Evolutionary conservation across 2,113 vertebrate species (phyloP).

Genomic region (Pionites leucogaster): DNA sequence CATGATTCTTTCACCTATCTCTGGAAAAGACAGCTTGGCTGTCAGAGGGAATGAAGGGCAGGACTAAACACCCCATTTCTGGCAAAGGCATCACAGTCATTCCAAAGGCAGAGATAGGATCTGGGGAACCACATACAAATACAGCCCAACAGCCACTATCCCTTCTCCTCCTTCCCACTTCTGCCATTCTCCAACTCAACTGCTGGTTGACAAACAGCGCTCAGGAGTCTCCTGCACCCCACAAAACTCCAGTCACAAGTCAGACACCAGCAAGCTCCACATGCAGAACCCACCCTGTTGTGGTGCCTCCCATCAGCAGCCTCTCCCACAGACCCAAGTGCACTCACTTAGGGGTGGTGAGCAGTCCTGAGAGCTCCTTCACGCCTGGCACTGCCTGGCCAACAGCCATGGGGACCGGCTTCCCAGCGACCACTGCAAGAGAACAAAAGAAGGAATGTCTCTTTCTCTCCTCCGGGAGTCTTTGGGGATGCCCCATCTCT

Average conservation of each 20-base stretch:
- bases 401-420: slow-evolving; percentile 79
- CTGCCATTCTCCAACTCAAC: rapidly evolving
- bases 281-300: rapidly evolving
- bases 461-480: rapidly evolving
- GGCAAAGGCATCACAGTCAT: background rate
- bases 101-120: background rate
- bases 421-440: slow-evolving; percentile 75
- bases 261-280: background rate
- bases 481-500: background rate
- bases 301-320: rapidly evolving
- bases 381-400: slow-evolving; percentile 79
- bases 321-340: background rate
- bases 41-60: background rate
- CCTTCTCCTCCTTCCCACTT: background rate
- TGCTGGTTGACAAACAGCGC: rapidly evolving
- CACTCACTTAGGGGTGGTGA: slow-evolving; percentile 86
- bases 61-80: background rate
- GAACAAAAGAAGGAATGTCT: background rate
- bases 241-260: background rate
- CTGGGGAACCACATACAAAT: background rate
- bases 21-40: background rate
- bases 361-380: slow-evolving; percentile 89
- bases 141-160: rapidly evolving
- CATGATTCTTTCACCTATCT: background rate
- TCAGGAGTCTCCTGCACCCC: background rate